phyloP scores from a whole-genome alignment of 1,140 invertebrate genomes.

The Alviniconcha marisindica region DNA sequence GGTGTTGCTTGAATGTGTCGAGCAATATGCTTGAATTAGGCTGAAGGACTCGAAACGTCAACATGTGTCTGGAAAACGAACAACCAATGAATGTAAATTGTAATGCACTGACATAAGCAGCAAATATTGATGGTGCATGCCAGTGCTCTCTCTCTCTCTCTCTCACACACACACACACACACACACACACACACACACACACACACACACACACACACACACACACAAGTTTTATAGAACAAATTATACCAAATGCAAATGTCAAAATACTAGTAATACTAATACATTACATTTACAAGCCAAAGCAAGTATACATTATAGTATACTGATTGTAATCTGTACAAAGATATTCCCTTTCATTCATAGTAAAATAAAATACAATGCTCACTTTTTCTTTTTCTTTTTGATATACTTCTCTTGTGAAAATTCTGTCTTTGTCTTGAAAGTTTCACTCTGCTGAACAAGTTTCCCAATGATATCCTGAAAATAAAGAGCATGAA shows the following conservation, averaged over 20 bases:
- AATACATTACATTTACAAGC: no score
- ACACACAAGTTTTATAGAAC: neutral
- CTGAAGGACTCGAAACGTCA: conserved; percentile 3
- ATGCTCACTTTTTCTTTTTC: conserved; percentile 94
- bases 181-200: neutral
- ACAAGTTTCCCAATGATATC: conserved; percentile 84
- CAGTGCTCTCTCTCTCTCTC: no score
- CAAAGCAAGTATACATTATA: no score
- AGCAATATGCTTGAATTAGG: conserved; percentile 8
- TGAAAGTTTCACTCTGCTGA: conserved; percentile 89
- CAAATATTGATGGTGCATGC: no score
- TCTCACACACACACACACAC: neutral
- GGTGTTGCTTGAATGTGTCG: conserved; percentile 20
- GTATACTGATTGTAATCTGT: no score
- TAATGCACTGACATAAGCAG: no score
- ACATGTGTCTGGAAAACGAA: conserved; percentile 4
- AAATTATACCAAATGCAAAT: no score
- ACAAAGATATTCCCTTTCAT: no score
- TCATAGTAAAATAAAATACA: no score
- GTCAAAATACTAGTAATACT: no score
- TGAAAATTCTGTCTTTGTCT: conserved; percentile 91
- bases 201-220: neutral
- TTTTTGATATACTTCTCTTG: conserved; percentile 97
- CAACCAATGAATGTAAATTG: neutral
- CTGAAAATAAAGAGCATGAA: conserved; percentile 32